Evolutionary conservation across 1,140 invertebrate species (phyloP).

Genomic region (Ridgeia piscesae): DNA sequence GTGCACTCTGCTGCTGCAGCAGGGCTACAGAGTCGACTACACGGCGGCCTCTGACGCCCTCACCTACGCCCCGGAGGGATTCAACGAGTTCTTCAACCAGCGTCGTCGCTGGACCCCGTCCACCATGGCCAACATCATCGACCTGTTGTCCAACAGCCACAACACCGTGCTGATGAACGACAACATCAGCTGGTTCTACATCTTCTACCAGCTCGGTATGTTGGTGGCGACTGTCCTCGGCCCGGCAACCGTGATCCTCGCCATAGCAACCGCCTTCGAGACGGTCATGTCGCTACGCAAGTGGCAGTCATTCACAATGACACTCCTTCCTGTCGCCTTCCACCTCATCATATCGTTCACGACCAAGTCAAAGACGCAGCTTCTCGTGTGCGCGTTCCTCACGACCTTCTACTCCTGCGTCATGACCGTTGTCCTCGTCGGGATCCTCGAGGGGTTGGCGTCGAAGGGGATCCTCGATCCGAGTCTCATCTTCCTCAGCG

Average conservation of each 20-base stretch:
- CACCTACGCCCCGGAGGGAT: slow-evolving; percentile 66
- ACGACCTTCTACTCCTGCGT: slow-evolving; percentile 53
- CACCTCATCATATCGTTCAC: slow-evolving; percentile 61
- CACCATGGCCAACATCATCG: slow-evolving; percentile 68
- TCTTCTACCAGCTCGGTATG: slow-evolving; percentile 57
- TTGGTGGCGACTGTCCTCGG: slow-evolving; percentile 65
- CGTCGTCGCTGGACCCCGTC: slow-evolving; percentile 67
- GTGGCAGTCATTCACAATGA: slow-evolving; percentile 56
- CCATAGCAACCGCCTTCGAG: slow-evolving; percentile 64
- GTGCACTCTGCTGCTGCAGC: slow-evolving; percentile 66
- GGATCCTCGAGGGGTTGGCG: slow-evolving; percentile 35
- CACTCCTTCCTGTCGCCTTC: slow-evolving; percentile 59
- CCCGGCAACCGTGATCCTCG: slow-evolving; percentile 68
- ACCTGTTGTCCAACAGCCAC: slow-evolving; percentile 62
- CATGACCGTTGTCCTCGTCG: slow-evolving; percentile 54
- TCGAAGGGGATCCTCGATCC: slow-evolving; percentile 40
- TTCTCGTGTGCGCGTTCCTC: slow-evolving; percentile 48
- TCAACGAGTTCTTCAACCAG: slow-evolving; percentile 58
- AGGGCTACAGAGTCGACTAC: slow-evolving; percentile 68
- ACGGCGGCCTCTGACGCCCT: slow-evolving; percentile 67
- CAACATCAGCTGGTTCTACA: slow-evolving; percentile 66
- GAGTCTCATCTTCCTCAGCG: slow-evolving; percentile 47
- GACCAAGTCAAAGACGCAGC: slow-evolving; percentile 58
- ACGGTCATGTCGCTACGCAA: slow-evolving; percentile 62
- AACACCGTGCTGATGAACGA: slow-evolving; percentile 63